phyloP scores from a whole-genome alignment of 2,113 vertebrate species.

The Ornithorhynchus anatinus region DNA sequence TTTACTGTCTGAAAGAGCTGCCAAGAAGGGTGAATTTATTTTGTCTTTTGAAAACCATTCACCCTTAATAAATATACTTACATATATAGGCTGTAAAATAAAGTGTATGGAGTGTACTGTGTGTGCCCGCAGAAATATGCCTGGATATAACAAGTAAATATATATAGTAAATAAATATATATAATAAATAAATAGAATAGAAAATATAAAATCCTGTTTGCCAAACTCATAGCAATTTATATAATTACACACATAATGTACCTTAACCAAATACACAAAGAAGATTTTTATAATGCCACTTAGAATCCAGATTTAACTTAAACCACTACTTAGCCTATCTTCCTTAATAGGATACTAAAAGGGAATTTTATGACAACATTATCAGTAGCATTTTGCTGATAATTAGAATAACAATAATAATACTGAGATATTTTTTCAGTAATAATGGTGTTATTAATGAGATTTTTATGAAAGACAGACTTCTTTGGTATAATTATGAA shows the following conservation, averaged over 20 bases:
- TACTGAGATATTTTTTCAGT: slow-evolving; percentile 80
- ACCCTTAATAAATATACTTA: not conserved
- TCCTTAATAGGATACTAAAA: slow-evolving; percentile 79
- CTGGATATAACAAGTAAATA: not conserved
- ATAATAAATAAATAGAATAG: not conserved
- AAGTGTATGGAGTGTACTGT: no score
- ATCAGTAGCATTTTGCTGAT: slow-evolving; percentile 81
- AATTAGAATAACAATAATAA: slow-evolving; percentile 90
- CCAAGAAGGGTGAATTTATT: no score
- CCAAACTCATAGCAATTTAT: slow-evolving; percentile 63
- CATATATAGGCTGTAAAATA: no score
- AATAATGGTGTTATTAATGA: slow-evolving; percentile 88
- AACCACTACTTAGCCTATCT: slow-evolving; percentile 79
- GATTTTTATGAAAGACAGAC: slow-evolving; percentile 88
- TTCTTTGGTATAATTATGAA: slow-evolving; percentile 86
- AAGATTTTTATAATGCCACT: slow-evolving; percentile 70
- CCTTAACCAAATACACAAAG: slow-evolving; percentile 78
- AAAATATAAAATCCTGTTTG: slow-evolving; percentile 62
- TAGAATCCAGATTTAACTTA: slow-evolving; percentile 76
- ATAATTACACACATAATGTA: slow-evolving; percentile 74
- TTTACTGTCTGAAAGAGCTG: no score
- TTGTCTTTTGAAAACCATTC: not conserved
- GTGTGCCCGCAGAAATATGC: no score
- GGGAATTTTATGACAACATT: slow-evolving; percentile 83
- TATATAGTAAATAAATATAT: fast-evolving